A percentile compares a stretch with the other conserved stretches of the same genome.
These are phyloP conservation scores for Calephelis perditalis DNA, from an alignment of 2,888 invertebrate genomes.

Conservation along the genomic window DNA sequence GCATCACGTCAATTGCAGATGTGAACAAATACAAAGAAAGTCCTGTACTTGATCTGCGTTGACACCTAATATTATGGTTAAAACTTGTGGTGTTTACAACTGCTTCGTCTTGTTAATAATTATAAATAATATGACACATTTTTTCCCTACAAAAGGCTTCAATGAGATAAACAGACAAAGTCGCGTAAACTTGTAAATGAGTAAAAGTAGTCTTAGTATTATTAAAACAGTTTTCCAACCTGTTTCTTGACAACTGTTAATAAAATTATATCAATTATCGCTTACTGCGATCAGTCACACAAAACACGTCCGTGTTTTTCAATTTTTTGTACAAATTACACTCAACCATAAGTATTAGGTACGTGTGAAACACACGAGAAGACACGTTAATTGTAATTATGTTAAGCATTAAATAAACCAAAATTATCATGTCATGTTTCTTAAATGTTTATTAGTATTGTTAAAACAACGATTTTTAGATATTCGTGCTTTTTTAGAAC, in stretches of 20 bases:
- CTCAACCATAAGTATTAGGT: conserved; percentile 13
- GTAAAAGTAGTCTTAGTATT: too few species aligned
- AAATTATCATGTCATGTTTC: conserved; percentile 28
- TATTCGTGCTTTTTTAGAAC: too few species aligned
- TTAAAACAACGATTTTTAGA: not conserved
- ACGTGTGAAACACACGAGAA: conserved; percentile 29
- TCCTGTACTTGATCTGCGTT: too few species aligned
- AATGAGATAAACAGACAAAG: too few species aligned
- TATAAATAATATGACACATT: too few species aligned
- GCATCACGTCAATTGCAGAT: too few species aligned
- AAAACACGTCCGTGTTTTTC: conserved; percentile 19
- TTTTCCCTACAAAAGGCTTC: too few species aligned
- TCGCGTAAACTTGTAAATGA: too few species aligned
- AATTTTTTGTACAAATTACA: conserved; percentile 25
- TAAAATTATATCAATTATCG: conserved; percentile 4
- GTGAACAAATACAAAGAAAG: too few species aligned
- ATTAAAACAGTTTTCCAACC: not conserved
- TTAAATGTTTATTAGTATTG: conserved; percentile 24
- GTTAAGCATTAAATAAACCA: conserved; percentile 25
- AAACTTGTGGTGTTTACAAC: too few species aligned
- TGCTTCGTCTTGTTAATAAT: too few species aligned
- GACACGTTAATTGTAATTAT: conserved; percentile 26
- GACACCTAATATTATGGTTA: too few species aligned
- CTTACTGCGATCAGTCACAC: not conserved
- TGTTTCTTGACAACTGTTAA: not conserved